Evolutionary conservation across 2,888 invertebrate species (phyloP).

Genomic region (Lithosia quadra): DNA sequence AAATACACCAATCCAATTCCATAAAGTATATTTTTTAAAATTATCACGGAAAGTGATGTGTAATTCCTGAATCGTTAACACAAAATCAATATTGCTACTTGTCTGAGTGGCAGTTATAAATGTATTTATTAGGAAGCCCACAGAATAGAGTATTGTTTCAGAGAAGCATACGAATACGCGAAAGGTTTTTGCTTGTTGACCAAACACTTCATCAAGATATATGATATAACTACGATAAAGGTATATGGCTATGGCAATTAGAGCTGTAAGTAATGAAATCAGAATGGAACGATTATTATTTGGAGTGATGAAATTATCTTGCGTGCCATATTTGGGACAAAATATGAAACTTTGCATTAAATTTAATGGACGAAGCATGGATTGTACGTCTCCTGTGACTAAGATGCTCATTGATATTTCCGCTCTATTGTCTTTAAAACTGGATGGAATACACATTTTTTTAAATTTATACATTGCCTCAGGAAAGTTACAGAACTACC

Average conservation of each 20-base stretch:
- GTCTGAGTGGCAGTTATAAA: not conserved
- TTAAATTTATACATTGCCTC: not conserved
- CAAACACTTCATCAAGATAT: not conserved
- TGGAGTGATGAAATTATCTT: conserved; percentile 15
- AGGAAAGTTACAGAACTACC: not conserved
- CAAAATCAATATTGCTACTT: conserved; percentile 11
- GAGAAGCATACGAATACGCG: not conserved
- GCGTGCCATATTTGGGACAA: conserved; percentile 18
- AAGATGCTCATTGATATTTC: conserved; percentile 11
- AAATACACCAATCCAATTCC: conserved; percentile 9
- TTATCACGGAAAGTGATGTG: conserved; percentile 10
- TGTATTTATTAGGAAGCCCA: conserved; percentile 11
- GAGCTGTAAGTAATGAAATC: not conserved
- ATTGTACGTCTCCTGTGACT: conserved; percentile 20
- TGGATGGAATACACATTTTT: not conserved
- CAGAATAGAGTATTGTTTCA: not conserved
- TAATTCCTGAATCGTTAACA: conserved; percentile 15
- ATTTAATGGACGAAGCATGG: conserved; percentile 21
- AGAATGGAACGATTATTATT: not conserved
- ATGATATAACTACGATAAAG: not conserved
- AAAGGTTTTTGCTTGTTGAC: not conserved
- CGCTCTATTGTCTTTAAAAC: not conserved
- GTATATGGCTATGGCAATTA: not conserved
- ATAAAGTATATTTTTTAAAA: not conserved
- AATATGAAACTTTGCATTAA: conserved; percentile 6